These are phyloP conservation scores for Fukomys damarensis DNA, from an alignment of 2,113 vertebrate genomes.

Conservation along the genomic window DNA sequence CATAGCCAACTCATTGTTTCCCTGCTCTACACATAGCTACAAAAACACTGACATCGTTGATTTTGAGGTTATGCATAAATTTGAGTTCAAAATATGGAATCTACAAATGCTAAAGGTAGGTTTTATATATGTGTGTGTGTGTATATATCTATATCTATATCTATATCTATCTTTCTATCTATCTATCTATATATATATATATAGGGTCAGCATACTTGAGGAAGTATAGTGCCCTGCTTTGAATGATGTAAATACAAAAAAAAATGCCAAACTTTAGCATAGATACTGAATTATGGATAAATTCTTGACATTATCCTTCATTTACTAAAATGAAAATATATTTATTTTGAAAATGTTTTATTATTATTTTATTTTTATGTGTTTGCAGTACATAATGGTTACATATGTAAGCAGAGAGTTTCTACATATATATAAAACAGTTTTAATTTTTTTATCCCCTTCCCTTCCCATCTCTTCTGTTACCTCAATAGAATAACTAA, in stretches of 20 bases:
- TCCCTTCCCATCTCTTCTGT: too few species aligned
- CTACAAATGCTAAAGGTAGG: background rate
- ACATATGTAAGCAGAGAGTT: background rate
- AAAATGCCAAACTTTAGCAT: background rate
- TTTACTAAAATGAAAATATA: conserved; percentile 47
- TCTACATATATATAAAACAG: too few species aligned
- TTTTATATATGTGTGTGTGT: too few species aligned
- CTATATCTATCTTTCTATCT: too few species aligned
- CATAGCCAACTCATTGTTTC: background rate
- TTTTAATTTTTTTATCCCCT: background rate
- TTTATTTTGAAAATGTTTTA: background rate
- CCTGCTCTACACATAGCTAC: background rate
- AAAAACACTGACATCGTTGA: background rate
- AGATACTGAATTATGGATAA: background rate
- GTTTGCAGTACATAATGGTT: background rate
- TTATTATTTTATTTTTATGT: background rate
- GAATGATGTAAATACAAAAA: background rate
- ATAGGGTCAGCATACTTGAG: background rate
- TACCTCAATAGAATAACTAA: background rate
- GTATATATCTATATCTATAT: too few species aligned
- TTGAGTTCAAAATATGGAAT: background rate
- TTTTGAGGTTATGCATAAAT: background rate
- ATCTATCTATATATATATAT: too few species aligned
- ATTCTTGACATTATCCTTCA: background rate
- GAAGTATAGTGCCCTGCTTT: background rate